These are phyloP conservation scores for Metallyticus violacea DNA, from an alignment of 2,888 invertebrate genomes.

Conservation along the genomic window DNA sequence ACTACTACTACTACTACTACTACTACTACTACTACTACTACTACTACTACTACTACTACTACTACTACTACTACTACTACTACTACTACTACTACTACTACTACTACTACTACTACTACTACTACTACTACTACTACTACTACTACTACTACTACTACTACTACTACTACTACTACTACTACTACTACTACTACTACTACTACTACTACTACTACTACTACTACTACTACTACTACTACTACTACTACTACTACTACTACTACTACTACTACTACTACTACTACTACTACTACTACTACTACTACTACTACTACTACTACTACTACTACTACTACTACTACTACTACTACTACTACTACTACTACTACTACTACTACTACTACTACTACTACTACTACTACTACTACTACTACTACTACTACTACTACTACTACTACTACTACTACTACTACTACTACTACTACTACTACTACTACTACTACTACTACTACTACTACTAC, in stretches of 20 bases:
- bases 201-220: slow-evolving; percentile 7
- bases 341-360: slow-evolving; percentile 7
- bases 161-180: slow-evolving; percentile 7
- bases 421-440: slow-evolving; percentile 7
- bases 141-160: slow-evolving; percentile 1
- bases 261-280: slow-evolving; percentile 7
- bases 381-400: slow-evolving; percentile 7
- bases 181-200: slow-evolving; percentile 7
- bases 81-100: slow-evolving; percentile 17
- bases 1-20: slow-evolving; percentile 17
- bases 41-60: slow-evolving; percentile 17
- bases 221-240: slow-evolving; percentile 7
- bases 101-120: slow-evolving; percentile 10
- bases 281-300: slow-evolving; percentile 7
- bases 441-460: slow-evolving; percentile 2
- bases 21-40: slow-evolving; percentile 17
- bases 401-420: slow-evolving; percentile 7
- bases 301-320: slow-evolving; percentile 7
- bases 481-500: neutral
- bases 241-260: slow-evolving; percentile 7
- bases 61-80: slow-evolving; percentile 17
- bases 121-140: neutral
- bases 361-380: slow-evolving; percentile 7
- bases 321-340: slow-evolving; percentile 7
- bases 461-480: slow-evolving; percentile 3